Conservation (phyloP, 2,113 vertebrate genomes). For the Theristicus caerulescens region DNA sequence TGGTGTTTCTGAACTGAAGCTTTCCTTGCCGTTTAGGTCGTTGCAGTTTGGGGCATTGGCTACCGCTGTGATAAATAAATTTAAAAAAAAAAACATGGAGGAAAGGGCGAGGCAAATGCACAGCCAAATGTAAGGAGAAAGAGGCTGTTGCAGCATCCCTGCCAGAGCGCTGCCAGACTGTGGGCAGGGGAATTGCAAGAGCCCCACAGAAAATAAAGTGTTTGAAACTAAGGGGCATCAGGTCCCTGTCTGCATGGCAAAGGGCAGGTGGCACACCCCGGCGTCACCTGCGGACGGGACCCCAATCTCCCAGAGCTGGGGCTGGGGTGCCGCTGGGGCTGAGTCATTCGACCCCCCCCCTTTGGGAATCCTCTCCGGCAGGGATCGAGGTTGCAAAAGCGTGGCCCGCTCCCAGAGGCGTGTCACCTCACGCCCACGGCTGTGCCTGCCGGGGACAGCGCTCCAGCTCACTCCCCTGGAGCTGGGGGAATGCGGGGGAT, state of each 20-base stretch:
- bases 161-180: not conserved
- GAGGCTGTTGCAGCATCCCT: not conserved
- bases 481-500: no score
- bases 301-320: not conserved
- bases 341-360: not conserved
- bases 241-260: not conserved
- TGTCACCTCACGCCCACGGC: not conserved
- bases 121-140: not conserved
- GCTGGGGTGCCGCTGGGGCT: not conserved
- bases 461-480: not conserved
- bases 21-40: not conserved
- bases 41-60: not conserved
- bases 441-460: rapidly evolving
- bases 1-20: not conserved
- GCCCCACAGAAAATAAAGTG: not conserved
- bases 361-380: conserved; percentile 5
- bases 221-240: not conserved
- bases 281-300: not conserved
- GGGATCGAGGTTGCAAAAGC: not conserved
- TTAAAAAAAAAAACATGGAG: not conserved
- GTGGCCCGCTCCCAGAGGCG: not conserved
- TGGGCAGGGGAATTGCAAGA: not conserved
- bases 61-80: not conserved
- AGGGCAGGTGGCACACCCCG: not conserved
- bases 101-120: not conserved